phyloP scores from a whole-genome alignment of 2,113 vertebrate species.

The Brachyhypopomus occidentalis region DNA sequence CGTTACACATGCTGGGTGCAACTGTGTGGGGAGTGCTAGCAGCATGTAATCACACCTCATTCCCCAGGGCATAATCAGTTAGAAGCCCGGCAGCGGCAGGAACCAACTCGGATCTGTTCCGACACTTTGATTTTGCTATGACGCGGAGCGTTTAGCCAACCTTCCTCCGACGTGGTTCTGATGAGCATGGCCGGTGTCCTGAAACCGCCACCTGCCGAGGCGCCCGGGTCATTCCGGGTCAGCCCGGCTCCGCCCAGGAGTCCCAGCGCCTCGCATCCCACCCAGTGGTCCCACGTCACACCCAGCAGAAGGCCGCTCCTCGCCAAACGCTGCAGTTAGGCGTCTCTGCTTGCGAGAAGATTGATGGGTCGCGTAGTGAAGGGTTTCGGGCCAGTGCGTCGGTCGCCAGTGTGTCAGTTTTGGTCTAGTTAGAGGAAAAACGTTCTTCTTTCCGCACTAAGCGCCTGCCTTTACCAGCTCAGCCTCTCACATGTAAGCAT shows the following conservation, averaged over 20 bases:
- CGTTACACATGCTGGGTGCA: slow-evolving; percentile 44
- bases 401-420: neutral
- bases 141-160: neutral
- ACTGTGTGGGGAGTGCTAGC: slow-evolving; percentile 43
- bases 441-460: neutral
- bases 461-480: neutral
- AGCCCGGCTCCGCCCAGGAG: neutral
- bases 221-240: too few relatives aligned
- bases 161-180: neutral
- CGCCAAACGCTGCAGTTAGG: neutral
- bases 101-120: slow-evolving; percentile 48
- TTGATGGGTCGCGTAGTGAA: neutral
- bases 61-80: slow-evolving; percentile 45
- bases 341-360: neutral
- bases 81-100: slow-evolving; percentile 9
- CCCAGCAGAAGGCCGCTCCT: neutral
- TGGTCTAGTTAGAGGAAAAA: neutral
- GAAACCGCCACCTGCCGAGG: slow-evolving; percentile 7
- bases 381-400: neutral
- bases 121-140: slow-evolving; percentile 16
- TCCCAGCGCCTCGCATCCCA: neutral
- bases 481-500: neutral
- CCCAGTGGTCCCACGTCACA: neutral
- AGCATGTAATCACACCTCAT: slow-evolving; percentile 37
- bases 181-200: slow-evolving; percentile 2